Conservation (phyloP, 1,140 invertebrate species). For the Mercenaria mercenaria region DNA sequence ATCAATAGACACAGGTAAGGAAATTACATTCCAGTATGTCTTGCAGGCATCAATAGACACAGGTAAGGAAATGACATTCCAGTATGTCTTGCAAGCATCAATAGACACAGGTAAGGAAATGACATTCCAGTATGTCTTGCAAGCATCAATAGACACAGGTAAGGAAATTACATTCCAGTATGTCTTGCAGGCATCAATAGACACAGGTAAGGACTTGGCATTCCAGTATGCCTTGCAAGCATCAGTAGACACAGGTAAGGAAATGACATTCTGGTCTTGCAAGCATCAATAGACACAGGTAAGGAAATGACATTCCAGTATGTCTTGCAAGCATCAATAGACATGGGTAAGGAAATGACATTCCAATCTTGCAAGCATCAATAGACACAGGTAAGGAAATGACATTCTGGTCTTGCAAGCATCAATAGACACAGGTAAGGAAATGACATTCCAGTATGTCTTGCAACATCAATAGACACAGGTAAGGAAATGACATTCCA, state of each 20-base stretch:
- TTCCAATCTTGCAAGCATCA: slow-evolving; percentile 78
- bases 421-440: slow-evolving; percentile 75
- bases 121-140: neutral
- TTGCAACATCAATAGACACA: slow-evolving; percentile 75
- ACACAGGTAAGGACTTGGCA: too few species aligned
- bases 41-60: slow-evolving; percentile 77
- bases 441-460: neutral
- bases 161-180: too few species aligned
- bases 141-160: too few species aligned
- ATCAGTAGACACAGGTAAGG: too few species aligned
- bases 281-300: too few species aligned
- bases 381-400: slow-evolving; percentile 72
- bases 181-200: too few species aligned
- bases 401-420: slow-evolving; percentile 61
- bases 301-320: slow-evolving; percentile 75
- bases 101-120: slow-evolving; percentile 73
- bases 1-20: slow-evolving; percentile 76
- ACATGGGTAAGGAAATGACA: too few species aligned
- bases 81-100: slow-evolving; percentile 69
- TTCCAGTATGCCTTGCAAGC: too few species aligned
- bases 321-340: too few species aligned
- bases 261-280: too few species aligned
- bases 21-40: neutral
- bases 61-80: slow-evolving; percentile 51
- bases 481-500: slow-evolving; percentile 49